Percentiles rank a stretch among this genome's conserved stretches.
Conservation (phyloP, 2,113 vertebrate species). For the Lepus americanus region DNA sequence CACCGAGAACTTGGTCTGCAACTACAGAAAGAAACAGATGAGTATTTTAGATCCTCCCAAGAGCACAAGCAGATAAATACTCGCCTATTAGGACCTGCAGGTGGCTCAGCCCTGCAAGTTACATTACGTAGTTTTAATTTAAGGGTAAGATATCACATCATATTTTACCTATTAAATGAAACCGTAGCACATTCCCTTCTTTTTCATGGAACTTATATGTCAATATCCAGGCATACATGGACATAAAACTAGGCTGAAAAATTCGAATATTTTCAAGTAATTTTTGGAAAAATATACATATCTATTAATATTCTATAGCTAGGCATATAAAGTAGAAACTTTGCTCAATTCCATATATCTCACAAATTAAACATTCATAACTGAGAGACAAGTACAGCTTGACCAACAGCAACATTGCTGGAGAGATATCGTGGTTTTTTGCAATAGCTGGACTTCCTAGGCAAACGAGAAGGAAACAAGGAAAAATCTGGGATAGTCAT, state of each 20-base stretch:
- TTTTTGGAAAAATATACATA: not conserved
- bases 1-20: not conserved
- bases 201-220: not conserved
- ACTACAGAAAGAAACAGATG: not conserved
- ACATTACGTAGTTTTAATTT: not conserved
- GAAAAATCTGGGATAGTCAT: constrained; percentile 75
- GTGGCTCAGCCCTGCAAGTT: not conserved
- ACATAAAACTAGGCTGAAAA: not conserved
- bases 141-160: not conserved
- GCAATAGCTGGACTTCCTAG: not conserved
- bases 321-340: not conserved
- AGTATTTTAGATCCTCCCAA: not conserved
- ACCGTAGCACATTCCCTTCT: not conserved
- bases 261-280: not conserved
- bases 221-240: not conserved
- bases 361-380: not conserved
- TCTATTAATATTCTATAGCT: not conserved
- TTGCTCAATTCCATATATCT: not conserved
- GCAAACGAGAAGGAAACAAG: not conserved
- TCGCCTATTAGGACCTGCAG: not conserved
- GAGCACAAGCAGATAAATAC: not conserved
- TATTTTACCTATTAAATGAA: not conserved
- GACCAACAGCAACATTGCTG: not conserved
- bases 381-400: not conserved
- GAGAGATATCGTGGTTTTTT: not conserved